Base-by-base conservation (phyloP, 1,140 invertebrate species). In the Drosophila littoralis region DNA sequence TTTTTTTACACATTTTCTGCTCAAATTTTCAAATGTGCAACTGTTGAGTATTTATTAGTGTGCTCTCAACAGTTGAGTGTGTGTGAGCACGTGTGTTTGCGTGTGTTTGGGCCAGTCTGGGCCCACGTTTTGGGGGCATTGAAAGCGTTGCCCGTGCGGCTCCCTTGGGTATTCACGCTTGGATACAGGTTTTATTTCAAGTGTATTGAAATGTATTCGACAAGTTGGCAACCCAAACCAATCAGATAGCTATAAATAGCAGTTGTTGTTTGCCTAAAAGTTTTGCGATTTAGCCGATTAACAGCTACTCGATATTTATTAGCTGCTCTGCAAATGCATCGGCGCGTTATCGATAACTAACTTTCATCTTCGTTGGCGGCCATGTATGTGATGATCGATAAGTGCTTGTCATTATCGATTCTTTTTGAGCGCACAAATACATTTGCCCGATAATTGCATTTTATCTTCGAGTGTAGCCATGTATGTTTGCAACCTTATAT, bases 1-100 rank as follows among this genome's bases (percentile, higher is more conserved):
- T 81, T 76, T 76, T 75, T 60, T n/a, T 58, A 38, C 40, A 66
- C 48, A 77, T 78, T 86, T 71, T 78, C 67, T 63, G 71, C 71
- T 63, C 65, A 72, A 79, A 77, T 71, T 77, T 85, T 77, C 61
- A 88, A 79, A 82, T 79, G 79, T 86, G 82, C 82, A 88, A 83
- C 82, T 86, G 83, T 83, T 88, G 82, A 77, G 83, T 88, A 83
- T 83, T 77, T 88, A 79, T 82, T 82, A 67, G 69, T 61, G 63
- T 40, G 69, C 48, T 8, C 70, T 59, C 45, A 54, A 77, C 59
- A 12, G 45, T 22, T 46, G 45, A 10, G 1, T 54, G 46, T 12
- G 33, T 58, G 42, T 38, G 40, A 22, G 33, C 60, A 52, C 42
- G 57, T 64, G 35, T 43, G 22, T 36, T 33, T 28, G 17, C 51